Evolutionary conservation across 1,140 invertebrate genomes (phyloP).

Genomic region (Magallana gigas): DNA sequence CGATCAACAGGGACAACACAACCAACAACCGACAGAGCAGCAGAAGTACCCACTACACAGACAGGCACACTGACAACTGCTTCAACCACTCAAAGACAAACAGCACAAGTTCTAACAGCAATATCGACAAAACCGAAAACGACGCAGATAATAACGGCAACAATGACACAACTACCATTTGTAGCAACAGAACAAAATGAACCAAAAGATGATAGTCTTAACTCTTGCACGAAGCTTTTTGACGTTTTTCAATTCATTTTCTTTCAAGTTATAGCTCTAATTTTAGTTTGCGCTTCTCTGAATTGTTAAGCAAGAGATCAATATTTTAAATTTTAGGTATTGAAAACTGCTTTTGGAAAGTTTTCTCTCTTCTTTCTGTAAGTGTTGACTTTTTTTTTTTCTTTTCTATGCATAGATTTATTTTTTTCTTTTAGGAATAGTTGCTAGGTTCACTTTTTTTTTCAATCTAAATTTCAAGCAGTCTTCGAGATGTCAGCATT

Average conservation of each 20-base stretch:
- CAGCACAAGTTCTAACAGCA: background rate
- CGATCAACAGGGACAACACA: background rate
- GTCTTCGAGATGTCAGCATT: too few species aligned
- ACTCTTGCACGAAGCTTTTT: background rate
- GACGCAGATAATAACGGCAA: background rate
- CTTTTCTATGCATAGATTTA: too few species aligned
- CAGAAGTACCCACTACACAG: too few species aligned
- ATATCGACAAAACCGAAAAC: background rate
- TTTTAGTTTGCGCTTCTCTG: background rate
- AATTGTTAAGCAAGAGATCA: too few species aligned
- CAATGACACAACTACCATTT: background rate
- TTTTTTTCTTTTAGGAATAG: too few species aligned
- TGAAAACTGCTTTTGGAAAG: too few species aligned
- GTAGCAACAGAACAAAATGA: background rate
- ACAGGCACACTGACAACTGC: background rate
- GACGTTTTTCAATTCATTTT: background rate
- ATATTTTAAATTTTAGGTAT: too few species aligned
- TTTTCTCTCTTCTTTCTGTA: too few species aligned
- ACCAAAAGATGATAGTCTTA: background rate
- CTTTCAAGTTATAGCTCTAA: background rate
- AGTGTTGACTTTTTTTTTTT: too few species aligned
- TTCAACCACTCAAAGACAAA: background rate
- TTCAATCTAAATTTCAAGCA: too few species aligned
- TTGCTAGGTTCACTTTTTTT: too few species aligned
- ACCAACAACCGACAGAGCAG: too few species aligned